Evolutionary conservation across 2,113 vertebrate species (phyloP).

Genomic region (Pholis gunnellus): DNA sequence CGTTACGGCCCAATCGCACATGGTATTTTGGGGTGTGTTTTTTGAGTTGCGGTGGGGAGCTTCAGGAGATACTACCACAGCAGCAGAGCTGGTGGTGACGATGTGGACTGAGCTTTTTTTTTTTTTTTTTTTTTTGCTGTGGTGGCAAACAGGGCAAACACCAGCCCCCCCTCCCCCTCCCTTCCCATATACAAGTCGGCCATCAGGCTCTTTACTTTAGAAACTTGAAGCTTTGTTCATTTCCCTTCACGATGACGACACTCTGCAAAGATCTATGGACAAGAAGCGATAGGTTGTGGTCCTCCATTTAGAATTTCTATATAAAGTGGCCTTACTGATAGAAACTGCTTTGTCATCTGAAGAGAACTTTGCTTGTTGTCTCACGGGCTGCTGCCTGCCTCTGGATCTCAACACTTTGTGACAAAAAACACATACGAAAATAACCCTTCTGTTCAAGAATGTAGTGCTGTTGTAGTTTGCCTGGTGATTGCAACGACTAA

Average conservation of each 20-base stretch:
- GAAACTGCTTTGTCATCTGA: conserved; percentile 85
- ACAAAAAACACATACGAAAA: conserved; percentile 36
- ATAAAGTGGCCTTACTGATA: conserved; percentile 97
- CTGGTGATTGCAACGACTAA: conserved; percentile 69
- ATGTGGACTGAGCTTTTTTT: conserved; percentile 86
- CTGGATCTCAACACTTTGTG: conserved; percentile 80
- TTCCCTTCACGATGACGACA: conserved; percentile 36
- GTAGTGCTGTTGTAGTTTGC: conserved; percentile 88
- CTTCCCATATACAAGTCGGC: conserved; percentile 63
- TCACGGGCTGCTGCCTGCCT: conserved; percentile 82
- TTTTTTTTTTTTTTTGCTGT: conserved; percentile 80
- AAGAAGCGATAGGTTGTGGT: conserved; percentile 83
- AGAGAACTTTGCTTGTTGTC: conserved; percentile 80
- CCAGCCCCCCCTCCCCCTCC: conserved; percentile 69
- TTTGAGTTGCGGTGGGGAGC: conserved; percentile 84
- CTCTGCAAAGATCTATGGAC: conserved; percentile 83
- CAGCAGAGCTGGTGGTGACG: conserved; percentile 89
- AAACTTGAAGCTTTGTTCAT: conserved; percentile 81
- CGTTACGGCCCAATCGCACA: conserved; percentile 65
- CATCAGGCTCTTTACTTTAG: conserved; percentile 85
- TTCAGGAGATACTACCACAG: conserved; percentile 89
- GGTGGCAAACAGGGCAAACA: conserved; percentile 77
- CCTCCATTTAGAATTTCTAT: conserved; percentile 87
- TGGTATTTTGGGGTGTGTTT: conserved; percentile 77
- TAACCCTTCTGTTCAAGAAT: conserved; percentile 70